Conservation (phyloP, 35 echinoderm and acorn worm species). For the Stichopus chloronotus region DNA sequence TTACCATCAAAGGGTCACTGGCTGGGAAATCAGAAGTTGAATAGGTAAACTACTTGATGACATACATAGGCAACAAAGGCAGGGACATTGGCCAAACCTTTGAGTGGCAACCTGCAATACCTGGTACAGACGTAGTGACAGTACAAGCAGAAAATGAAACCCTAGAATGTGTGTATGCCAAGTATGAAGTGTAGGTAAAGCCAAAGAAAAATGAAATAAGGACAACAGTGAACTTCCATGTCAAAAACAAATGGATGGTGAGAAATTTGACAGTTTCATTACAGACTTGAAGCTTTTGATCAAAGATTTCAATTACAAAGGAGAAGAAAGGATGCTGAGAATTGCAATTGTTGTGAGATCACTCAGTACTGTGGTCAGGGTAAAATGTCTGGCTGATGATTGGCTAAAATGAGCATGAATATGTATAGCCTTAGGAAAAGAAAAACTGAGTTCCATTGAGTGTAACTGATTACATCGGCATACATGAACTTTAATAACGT, state of each 20-base stretch:
- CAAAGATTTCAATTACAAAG: slow-evolving; percentile 65
- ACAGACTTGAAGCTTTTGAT: slow-evolving; percentile 70
- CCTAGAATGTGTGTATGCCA: neutral
- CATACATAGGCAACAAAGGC: slow-evolving; percentile 72
- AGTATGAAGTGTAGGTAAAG: slow-evolving; percentile 11
- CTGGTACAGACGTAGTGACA: neutral
- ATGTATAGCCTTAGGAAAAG: too few species aligned
- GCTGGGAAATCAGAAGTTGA: slow-evolving; percentile 57
- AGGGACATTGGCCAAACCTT: slow-evolving; percentile 50
- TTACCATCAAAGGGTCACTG: slow-evolving; percentile 68
- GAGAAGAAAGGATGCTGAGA: slow-evolving; percentile 69
- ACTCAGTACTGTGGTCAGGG: slow-evolving; percentile 9
- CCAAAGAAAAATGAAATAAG: slow-evolving; percentile 71
- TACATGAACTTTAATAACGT: too few species aligned
- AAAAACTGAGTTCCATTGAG: too few species aligned
- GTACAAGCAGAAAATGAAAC: slow-evolving; percentile 30
- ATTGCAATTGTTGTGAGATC: slow-evolving; percentile 55
- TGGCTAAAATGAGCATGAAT: too few species aligned
- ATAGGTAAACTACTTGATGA: slow-evolving; percentile 70
- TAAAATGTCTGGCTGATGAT: slow-evolving; percentile 74
- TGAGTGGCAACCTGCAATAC: too few species aligned
- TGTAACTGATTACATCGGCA: too few species aligned
- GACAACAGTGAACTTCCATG: slow-evolving; percentile 71
- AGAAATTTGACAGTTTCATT: slow-evolving; percentile 81
- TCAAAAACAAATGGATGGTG: slow-evolving; percentile 54